Evolutionary conservation across 2,888 invertebrate species (phyloP).

Genomic region (Proisotoma minuta): DNA sequence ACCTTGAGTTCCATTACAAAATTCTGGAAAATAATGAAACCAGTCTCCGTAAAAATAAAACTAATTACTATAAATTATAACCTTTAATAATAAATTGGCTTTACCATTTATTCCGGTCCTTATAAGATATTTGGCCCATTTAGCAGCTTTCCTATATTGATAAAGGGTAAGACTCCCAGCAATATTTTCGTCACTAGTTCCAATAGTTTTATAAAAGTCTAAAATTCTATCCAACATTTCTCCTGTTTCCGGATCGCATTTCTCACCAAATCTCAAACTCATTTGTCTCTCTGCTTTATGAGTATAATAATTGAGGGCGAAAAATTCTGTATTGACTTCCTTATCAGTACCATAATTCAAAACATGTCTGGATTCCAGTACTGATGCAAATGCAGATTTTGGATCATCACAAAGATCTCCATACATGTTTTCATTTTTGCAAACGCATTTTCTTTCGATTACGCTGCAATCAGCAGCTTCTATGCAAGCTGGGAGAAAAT

Average conservation of each 20-base stretch:
- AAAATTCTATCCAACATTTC: slow-evolving; percentile 21
- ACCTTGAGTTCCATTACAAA: slow-evolving; percentile 22
- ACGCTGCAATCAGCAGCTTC: slow-evolving; percentile 14
- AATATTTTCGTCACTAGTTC: slow-evolving; percentile 1
- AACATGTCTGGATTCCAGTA: slow-evolving; percentile 10
- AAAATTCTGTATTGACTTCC: slow-evolving; percentile 10
- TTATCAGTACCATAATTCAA: slow-evolving; percentile 10
- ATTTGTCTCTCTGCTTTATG: slow-evolving; percentile 15
- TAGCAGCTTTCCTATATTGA: slow-evolving; percentile 15
- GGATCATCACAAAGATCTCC: slow-evolving; percentile 13
- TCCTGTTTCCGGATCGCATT: slow-evolving; percentile 12
- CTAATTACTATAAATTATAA: background rate
- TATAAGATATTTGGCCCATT: slow-evolving; percentile 19
- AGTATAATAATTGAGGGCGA: slow-evolving; percentile 19
- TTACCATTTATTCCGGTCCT: slow-evolving; percentile 13
- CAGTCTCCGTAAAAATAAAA: background rate
- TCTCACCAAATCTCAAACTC: slow-evolving; percentile 11
- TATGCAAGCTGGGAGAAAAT: slow-evolving; percentile 20
- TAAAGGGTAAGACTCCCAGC: slow-evolving; percentile 10
- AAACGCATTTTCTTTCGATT: slow-evolving; percentile 20
- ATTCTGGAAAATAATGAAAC: slow-evolving; percentile 3
- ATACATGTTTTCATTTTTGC: slow-evolving; percentile 2
- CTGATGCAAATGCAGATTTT: slow-evolving; percentile 8
- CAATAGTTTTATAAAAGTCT: slow-evolving; percentile 12
- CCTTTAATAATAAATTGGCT: too few species aligned